These are phyloP conservation scores for Paguma larvata DNA, from an alignment of 2,797 vertebrate genomes.

Conservation along the genomic window DNA sequence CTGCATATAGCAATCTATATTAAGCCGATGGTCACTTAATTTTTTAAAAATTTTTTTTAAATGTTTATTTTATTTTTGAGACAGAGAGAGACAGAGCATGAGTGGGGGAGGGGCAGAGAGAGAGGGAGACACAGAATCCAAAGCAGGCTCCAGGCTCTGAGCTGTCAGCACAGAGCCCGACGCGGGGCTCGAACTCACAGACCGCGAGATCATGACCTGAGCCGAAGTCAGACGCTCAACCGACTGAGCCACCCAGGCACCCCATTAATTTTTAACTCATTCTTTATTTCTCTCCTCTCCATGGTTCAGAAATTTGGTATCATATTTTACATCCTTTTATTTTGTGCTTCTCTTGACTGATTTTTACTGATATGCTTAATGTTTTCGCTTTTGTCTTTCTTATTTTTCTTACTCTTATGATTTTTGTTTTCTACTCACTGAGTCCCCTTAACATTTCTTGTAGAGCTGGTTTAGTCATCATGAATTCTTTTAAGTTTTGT, in stretches of 20 bases:
- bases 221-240: too few relatives aligned
- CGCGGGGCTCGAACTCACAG: too few relatives aligned
- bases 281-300: background rate
- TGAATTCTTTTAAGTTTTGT: background rate
- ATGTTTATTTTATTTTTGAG: too few relatives aligned
- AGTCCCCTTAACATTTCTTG: background rate
- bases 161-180: too few relatives aligned
- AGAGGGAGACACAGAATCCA: too few relatives aligned
- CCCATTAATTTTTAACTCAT: background rate
- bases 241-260: too few relatives aligned
- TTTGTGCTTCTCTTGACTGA: background rate
- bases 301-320: background rate
- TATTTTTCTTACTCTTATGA: background rate
- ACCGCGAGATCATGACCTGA: too few relatives aligned
- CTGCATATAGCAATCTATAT: background rate
- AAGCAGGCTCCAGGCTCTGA: too few relatives aligned
- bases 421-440: background rate
- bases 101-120: too few relatives aligned
- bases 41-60: too few relatives aligned
- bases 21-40: background rate
- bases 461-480: background rate
- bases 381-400: background rate
- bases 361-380: background rate
- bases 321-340: background rate
- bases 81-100: too few relatives aligned